A percentile compares a stretch with the other conserved stretches of the same genome.
phyloP scores from a whole-genome alignment of 2,888 invertebrate species.

The Ryuthela nishihirai region DNA sequence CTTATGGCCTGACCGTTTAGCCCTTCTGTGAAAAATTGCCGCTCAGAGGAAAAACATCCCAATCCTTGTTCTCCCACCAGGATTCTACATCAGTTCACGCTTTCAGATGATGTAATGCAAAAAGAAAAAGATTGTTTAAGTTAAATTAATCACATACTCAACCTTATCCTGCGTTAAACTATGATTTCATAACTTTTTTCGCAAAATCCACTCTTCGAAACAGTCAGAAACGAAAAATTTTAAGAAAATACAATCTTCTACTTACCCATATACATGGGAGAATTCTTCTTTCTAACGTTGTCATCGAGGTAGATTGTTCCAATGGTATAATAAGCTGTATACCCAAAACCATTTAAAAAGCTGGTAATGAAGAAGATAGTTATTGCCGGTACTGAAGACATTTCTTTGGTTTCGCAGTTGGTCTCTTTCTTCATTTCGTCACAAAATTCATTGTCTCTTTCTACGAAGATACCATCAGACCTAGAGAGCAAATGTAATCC shows the following conservation, averaged over 20 bases:
- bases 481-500: conserved; percentile 19
- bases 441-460: conserved; percentile 1
- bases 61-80: too few species aligned
- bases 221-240: too few species aligned
- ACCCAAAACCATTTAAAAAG: conserved; percentile 41
- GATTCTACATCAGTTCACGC: too few species aligned
- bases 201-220: too few species aligned
- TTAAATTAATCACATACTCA: too few species aligned
- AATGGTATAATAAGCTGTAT: conserved; percentile 36
- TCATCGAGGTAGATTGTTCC: conserved; percentile 40
- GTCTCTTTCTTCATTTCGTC: neutral
- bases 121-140: too few species aligned
- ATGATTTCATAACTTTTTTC: too few species aligned
- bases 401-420: neutral
- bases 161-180: too few species aligned
- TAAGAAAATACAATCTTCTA: conserved; percentile 13
- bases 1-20: too few species aligned
- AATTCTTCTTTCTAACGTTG: conserved; percentile 40
- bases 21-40: too few species aligned
- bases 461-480: neutral
- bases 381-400: conserved; percentile 21
- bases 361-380: conserved; percentile 33
- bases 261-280: conserved; percentile 37
- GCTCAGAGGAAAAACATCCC: too few species aligned
- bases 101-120: too few species aligned